Conservation (phyloP, 2,797 vertebrate species). For the Orientallactaga sibirica region DNA sequence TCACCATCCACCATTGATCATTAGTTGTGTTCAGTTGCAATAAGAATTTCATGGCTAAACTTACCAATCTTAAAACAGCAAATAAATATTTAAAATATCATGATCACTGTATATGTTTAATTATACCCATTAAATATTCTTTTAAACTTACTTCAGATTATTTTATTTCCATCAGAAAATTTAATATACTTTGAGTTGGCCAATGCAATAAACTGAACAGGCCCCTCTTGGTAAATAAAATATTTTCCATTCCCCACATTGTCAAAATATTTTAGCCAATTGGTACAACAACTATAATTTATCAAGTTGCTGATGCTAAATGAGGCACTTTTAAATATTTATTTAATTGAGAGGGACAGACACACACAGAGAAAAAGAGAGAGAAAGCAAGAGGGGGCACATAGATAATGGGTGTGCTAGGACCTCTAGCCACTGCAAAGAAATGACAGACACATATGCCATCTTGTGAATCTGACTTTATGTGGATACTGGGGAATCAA, state of each 20-base stretch:
- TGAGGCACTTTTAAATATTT: too few relatives aligned
- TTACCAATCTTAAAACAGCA: background rate
- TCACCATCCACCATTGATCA: background rate
- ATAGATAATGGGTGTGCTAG: too few relatives aligned
- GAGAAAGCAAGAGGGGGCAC: too few relatives aligned
- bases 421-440: too few relatives aligned
- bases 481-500: too few relatives aligned
- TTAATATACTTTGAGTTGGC: background rate
- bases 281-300: conserved; percentile 51
- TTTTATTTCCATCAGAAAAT: conserved; percentile 37
- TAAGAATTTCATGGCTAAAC: background rate
- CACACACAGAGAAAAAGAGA: too few relatives aligned
- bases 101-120: background rate
- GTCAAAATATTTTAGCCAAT: conserved; percentile 51
- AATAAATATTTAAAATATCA: background rate
- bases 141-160: conserved; percentile 43
- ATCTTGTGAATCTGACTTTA: too few relatives aligned
- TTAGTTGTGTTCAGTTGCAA: background rate
- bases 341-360: too few relatives aligned
- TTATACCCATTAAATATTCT: conserved; percentile 25
- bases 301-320: conserved; percentile 37
- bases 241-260: conserved; percentile 63
- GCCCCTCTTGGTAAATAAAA: conserved; percentile 46
- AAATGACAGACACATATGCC: too few relatives aligned
- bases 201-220: conserved; percentile 48